Evolutionary conservation across 2,113 vertebrate genomes (phyloP).

Genomic region (Rhabdomys dilectus): DNA sequence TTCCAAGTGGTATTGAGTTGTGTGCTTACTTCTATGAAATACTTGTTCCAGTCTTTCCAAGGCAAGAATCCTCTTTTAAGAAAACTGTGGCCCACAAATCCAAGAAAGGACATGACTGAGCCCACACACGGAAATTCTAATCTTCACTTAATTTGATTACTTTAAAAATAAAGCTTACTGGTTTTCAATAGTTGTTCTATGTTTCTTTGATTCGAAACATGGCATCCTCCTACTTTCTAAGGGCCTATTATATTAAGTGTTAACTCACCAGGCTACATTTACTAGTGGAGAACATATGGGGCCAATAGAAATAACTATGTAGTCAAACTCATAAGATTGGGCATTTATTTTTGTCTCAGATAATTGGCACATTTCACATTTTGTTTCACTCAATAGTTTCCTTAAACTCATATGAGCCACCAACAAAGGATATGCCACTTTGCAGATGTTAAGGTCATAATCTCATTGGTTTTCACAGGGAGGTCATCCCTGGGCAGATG

Average conservation of each 20-base stretch:
- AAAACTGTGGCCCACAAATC: background rate
- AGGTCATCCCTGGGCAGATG: conserved; percentile 87
- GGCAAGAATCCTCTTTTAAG: background rate
- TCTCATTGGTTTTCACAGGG: conserved; percentile 86
- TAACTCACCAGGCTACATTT: background rate
- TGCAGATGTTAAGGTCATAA: background rate
- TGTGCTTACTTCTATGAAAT: background rate
- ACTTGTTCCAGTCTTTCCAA: background rate
- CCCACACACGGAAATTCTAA: background rate
- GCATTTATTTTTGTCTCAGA: background rate
- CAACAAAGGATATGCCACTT: background rate
- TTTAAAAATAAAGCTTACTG: background rate
- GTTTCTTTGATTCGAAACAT: background rate
- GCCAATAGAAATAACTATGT: background rate
- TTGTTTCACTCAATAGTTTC: background rate
- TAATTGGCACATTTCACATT: background rate
- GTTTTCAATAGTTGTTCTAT: background rate
- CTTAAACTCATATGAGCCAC: background rate
- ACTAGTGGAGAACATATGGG: background rate
- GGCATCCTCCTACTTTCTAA: background rate
- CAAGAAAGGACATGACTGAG: background rate
- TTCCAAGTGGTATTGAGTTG: background rate
- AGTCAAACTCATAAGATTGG: background rate
- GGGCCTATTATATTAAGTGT: background rate
- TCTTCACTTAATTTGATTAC: background rate